Evolutionary conservation across 2,888 invertebrate genomes (phyloP), one percentile per base, ranked within the genome.

Genomic region (Rotaria magnacalcarata): DNA sequence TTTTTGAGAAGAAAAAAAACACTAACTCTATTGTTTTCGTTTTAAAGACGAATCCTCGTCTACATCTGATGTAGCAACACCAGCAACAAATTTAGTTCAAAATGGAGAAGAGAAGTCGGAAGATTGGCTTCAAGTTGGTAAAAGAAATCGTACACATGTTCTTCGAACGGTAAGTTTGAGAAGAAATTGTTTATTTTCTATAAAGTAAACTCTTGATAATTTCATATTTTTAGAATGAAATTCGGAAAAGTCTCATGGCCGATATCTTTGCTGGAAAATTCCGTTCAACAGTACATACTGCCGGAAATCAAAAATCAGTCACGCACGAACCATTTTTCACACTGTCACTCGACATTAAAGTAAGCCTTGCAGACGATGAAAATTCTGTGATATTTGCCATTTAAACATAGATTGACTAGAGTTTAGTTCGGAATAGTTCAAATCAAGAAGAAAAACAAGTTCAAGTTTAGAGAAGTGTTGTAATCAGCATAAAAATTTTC

Each of bases 281-380:
- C 88, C 94, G 96, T 87, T 95, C 96, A 80, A 94, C 95, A 21
- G 93, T 97, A 87, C 94, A 94, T 88, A 90, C 89, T 85, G 50
- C 74, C 19, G 85, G 47, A 60, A 50, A 74, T 47, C 74, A 60
- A 47, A 85, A 41, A 60, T 96, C 96, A 0, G 96, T 96, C 90
- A 96, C 95, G 88, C 94, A 97, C 88, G 96, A 97, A 91, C 97
- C 97, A 0, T 97, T 97, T 92, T 96, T 96, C 91, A 96, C 96
- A 1, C 92, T 97, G 87, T 96, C 96, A 90, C 93, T 97, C 54
- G 96, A 97, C 90, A 96, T 97, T 89, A 96, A 96, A 93, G 96
- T 96, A 90, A 90, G 89, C 19, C 3, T 4, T 34, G 34, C 34
- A 34, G 34, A 34, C 34, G 34, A 34, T 34, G 34, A 34, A 34